These are phyloP conservation scores for Heliconius hermathena DNA, from an alignment of 1,140 invertebrate species.

Conservation along the genomic window DNA sequence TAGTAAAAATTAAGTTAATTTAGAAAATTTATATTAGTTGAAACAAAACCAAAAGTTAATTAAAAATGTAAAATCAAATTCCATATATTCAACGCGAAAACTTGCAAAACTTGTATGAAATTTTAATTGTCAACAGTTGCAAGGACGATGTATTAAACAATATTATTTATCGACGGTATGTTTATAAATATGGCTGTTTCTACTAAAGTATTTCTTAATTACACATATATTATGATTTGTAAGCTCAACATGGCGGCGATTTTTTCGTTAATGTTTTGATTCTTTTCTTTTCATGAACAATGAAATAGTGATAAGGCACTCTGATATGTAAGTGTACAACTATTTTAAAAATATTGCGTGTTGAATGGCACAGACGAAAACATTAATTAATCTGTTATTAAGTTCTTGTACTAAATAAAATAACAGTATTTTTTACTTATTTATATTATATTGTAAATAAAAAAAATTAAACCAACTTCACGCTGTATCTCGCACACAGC, in stretches of 20 bases:
- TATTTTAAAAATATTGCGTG: no score
- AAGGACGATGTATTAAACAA: slow-evolving; percentile 22
- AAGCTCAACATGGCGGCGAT: neutral
- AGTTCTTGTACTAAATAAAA: no score
- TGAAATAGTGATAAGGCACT: neutral
- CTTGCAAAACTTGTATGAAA: slow-evolving; percentile 20
- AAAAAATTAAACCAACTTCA: no score
- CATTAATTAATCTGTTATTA: no score
- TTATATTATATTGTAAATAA: neutral
- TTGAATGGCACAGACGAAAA: no score
- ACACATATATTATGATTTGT: neutral
- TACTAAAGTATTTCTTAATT: neutral
- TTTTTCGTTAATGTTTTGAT: no score
- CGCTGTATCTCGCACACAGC: no score
- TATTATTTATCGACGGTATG: neutral
- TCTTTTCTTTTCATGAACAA: no score
- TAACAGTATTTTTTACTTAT: neutral
- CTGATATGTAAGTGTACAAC: no score
- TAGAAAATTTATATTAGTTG: neutral
- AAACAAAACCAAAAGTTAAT: neutral
- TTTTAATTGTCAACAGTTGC: slow-evolving; percentile 23
- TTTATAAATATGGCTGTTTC: neutral
- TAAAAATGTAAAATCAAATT: neutral
- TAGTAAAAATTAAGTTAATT: neutral
- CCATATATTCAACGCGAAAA: neutral